Base-by-base conservation (phyloP, 2,797 vertebrate species). In the Rhynchonycteris naso region DNA sequence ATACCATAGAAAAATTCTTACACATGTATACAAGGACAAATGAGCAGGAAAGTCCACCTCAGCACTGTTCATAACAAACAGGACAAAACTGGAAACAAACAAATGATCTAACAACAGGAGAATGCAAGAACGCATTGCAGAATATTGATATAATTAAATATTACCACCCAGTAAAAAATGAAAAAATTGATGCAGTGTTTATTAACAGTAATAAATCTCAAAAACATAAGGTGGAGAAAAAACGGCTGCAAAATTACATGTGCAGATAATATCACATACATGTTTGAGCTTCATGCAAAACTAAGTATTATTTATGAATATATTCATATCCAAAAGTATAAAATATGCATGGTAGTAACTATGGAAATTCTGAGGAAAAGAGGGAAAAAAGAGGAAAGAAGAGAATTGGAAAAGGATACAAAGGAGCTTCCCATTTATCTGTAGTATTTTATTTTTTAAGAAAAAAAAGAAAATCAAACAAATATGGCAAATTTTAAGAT, bases 231-330 rank as follows among this genome's bases (percentile, higher is more conserved):
- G 28, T 28, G 83, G 43, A 94, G 13, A 61, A 92, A 93, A 89
- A 58, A 59, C n/a, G n/a, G 71, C 10, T 86, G 18, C 35, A 80
- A 50, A 94, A 90, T 88, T 85, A 65, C 22, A 89, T 15, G 26
- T 47, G 52, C 54, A 71, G n/a, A 52, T 63, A 52, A 18, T 4
- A 91, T 66, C 66, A 90, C 28, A 76, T 33, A 88, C 2, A 66
- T 11, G 81, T 91, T 86, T 66, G 52, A 92, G 69, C 7, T 52
- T 89, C 4, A 94, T 35, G 69, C 6, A 69, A 52, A 33, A 85
- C 33, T 91, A 80, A 81, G 22, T 91, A 87, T 50, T 92, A 86
- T 69, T 91, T 88, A 82, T 4, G 35, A 86, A 88, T 71, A 84
- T 26, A 65, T 9, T 87, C 82, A 66, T 7, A 5, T 47, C n/a